These are phyloP conservation scores for Oncorhynchus clarkii DNA, from an alignment of 2,113 vertebrate genomes.

Conservation along the genomic window DNA sequence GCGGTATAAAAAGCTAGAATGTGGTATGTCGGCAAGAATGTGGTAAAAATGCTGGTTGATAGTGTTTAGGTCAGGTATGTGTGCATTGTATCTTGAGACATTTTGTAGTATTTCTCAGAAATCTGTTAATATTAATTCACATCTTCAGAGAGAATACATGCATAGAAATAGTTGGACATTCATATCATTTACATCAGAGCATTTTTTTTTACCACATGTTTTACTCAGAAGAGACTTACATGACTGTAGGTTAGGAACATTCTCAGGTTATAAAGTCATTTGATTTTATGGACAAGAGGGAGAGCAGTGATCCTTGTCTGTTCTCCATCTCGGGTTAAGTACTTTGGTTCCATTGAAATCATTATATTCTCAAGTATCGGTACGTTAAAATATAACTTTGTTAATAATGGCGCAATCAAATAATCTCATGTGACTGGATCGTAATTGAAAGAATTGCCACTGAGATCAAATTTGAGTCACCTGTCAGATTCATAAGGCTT, in stretches of 20 bases:
- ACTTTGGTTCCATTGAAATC: constrained; percentile 55
- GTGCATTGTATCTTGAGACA: no score
- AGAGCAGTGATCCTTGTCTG: constrained; percentile 50
- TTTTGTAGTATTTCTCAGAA: no score
- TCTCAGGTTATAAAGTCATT: constrained; percentile 68
- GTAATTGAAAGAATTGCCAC: constrained; percentile 52
- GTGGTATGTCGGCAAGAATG: no score
- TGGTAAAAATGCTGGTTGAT: no score
- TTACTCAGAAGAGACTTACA: constrained; percentile 4
- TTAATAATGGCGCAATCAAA: constrained; percentile 68
- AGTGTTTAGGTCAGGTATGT: no score
- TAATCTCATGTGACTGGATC: constrained; percentile 45
- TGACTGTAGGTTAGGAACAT: constrained; percentile 48
- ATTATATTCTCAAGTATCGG: constrained; percentile 47
- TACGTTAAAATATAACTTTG: constrained; percentile 60
- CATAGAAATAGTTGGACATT: no score
- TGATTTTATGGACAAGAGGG: constrained; percentile 57
- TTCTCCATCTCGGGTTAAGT: constrained; percentile 61
- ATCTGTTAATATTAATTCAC: no score
- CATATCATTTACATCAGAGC: no score
- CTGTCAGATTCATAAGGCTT: constrained; percentile 22
- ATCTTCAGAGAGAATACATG: no score
- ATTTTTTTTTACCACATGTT: no score
- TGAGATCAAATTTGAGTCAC: constrained; percentile 39
- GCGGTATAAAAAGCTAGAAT: no score